These are phyloP conservation scores for Lycopodina hypogea DNA, from an alignment of 37 sponge, comb jelly and placozoan species.

Conservation along the genomic window DNA sequence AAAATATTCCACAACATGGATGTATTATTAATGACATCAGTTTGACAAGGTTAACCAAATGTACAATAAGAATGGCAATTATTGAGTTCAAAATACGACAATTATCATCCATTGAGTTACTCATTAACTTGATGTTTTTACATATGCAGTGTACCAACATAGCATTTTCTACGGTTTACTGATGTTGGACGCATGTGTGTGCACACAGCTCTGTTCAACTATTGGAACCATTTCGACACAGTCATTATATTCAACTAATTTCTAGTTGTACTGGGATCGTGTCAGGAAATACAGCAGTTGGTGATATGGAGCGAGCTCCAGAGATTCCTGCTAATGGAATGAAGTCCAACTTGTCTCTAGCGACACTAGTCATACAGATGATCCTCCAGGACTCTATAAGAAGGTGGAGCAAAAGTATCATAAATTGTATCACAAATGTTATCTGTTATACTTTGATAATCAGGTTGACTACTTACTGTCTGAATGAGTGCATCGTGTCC, in stretches of 20 bases:
- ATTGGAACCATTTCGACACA: constrained; percentile 71
- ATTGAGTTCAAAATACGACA: no score
- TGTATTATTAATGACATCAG: no score
- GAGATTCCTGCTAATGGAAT: constrained; percentile 23
- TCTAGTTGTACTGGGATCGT: constrained; percentile 8
- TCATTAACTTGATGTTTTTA: neutral
- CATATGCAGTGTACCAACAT: neutral
- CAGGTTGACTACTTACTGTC: constrained; percentile 92
- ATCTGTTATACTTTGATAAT: neutral
- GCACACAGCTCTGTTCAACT: constrained; percentile 66
- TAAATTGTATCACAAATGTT: neutral
- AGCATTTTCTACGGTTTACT: neutral
- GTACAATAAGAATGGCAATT: no score
- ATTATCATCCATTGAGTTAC: neutral
- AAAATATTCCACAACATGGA: no score
- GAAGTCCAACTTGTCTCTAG: neutral
- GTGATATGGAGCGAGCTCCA: constrained; percentile 55
- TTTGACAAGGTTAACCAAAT: no score
- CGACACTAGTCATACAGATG: constrained; percentile 64
- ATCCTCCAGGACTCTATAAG: constrained; percentile 92
- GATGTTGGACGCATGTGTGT: neutral
- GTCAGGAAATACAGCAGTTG: neutral
- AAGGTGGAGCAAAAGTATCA: constrained; percentile 40
- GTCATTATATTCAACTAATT: constrained; percentile 43
- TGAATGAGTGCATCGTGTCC: constrained; percentile 93